phyloP scores from a whole-genome alignment of 2,113 vertebrate genomes.

The Tretioscincus oriximinensis region DNA sequence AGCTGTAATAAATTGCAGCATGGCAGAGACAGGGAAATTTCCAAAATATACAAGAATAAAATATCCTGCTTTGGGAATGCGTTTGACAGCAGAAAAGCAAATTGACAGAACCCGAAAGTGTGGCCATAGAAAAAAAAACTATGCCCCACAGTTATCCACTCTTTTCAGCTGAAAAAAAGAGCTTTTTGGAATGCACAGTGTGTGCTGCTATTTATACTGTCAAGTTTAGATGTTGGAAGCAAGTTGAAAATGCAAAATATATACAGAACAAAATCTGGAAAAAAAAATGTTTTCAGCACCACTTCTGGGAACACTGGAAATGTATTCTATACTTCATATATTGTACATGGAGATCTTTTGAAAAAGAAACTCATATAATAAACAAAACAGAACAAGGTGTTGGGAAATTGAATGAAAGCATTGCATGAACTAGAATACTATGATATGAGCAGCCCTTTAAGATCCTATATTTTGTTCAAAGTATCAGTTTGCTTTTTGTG shows the following conservation, averaged over 20 bases:
- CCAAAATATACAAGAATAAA: background rate
- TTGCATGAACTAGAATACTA: background rate
- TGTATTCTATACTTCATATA: background rate
- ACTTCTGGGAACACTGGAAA: background rate
- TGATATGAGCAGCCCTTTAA: background rate
- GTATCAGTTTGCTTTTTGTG: background rate
- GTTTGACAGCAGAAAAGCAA: background rate
- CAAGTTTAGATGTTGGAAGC: slow-evolving; percentile 11
- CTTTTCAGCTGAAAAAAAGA: slow-evolving; percentile 20
- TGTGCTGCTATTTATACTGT: slow-evolving; percentile 5
- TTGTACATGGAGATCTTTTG: background rate
- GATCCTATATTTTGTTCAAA: background rate
- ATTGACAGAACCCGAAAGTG: slow-evolving; percentile 9
- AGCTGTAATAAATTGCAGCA: background rate
- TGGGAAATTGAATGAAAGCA: background rate
- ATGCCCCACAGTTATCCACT: background rate
- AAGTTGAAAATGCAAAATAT: background rate
- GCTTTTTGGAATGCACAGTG: background rate
- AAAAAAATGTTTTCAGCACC: background rate
- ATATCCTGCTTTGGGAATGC: background rate
- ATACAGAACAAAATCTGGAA: background rate
- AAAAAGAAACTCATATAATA: background rate
- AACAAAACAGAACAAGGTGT: background rate
- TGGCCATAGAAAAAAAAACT: slow-evolving; percentile 17
- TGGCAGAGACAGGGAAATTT: background rate